A percentile compares a stretch with the other conserved stretches of the same genome.
Evolutionary conservation across 2,113 vertebrate species (phyloP).

Genomic region (Peromyscus californicus): DNA sequence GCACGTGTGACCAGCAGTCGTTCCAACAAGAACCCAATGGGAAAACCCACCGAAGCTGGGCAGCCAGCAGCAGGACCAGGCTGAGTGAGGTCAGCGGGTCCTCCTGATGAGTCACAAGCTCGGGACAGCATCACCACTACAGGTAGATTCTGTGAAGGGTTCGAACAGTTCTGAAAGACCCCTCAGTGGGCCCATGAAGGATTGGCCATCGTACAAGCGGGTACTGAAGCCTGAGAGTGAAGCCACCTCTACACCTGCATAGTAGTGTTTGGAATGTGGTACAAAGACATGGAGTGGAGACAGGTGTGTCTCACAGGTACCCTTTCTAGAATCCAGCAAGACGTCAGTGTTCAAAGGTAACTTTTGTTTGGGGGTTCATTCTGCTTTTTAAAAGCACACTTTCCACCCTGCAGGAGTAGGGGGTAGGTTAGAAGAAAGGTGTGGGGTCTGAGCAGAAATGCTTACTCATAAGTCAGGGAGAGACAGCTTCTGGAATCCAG

Average conservation of each 20-base stretch:
- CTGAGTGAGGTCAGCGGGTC: too few species aligned
- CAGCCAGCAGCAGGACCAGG: neutral
- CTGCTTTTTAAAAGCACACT: neutral
- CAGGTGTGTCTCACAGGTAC: accelerated
- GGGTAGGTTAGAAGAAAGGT: neutral
- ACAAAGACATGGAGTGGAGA: too few species aligned
- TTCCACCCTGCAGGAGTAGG: neutral
- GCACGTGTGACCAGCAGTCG: neutral
- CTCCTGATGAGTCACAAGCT: too few species aligned
- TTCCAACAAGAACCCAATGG: neutral
- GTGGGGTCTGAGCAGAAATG: neutral
- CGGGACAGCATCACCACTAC: neutral
- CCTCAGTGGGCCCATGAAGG: neutral
- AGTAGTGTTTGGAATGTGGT: accelerated
- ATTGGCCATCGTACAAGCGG: too few species aligned
- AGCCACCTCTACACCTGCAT: neutral
- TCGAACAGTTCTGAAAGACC: neutral
- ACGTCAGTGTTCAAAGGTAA: accelerated
- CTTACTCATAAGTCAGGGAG: too few species aligned
- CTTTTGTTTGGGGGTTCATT: too few species aligned
- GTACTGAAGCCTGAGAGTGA: neutral
- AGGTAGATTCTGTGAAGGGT: neutral
- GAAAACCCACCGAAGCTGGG: too few species aligned
- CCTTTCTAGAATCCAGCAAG: neutral
- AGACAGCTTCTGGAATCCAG: neutral